Base-by-base conservation (phyloP, 2,113 vertebrate genomes). In the Argyrosomus japonicus region DNA sequence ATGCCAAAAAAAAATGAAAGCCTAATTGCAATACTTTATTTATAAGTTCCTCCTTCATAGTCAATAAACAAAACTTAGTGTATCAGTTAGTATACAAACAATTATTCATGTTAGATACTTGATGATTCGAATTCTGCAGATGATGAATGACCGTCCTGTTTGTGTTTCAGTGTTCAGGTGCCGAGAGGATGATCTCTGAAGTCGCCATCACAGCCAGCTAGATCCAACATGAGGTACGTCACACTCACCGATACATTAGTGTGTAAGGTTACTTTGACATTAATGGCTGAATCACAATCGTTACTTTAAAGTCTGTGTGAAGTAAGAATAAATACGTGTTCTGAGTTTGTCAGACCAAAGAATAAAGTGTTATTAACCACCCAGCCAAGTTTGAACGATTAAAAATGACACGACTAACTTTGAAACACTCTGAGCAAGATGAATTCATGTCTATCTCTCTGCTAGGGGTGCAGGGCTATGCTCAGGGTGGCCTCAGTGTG, bases 221-320 rank as follows among this genome's bases (percentile, higher is more conserved):
- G 3, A 54, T 70, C 13, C 18, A 65, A 61, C 68, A 54, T 18
- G 15, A 60, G 77, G 63, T 83, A 67, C 32, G 64, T 32, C 27
- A 63, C 47, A 19, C 36, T 53, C 6, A 25, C 1, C 43, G 9
- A 45, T 45, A 45, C 43, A 45, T 12, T 45, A 45, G 9, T 45
- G 3, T 47, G 21, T 11, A 19, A 19, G 19, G 15, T 72, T 27
- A 58, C 17, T 58, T 71, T 27, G 13, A 43, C 18, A 23, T 23
- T 25, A 54, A 54, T 10, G 19, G 19, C 29, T 19, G 17, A 1
- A 61, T 61, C 7, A 17, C 25, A 18, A 29, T 18, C 15, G 17
- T 8, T 29, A 58, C 9, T 53, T 53, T 21, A 17, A 18, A 50
- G 5, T 9, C 36, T 2, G 36, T 40, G 36, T 40, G 9, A 40